Evolutionary conservation across 2,113 vertebrate genomes (phyloP), one percentile per base, ranked within the genome.

Genomic region (Lepisosteus osseus): DNA sequence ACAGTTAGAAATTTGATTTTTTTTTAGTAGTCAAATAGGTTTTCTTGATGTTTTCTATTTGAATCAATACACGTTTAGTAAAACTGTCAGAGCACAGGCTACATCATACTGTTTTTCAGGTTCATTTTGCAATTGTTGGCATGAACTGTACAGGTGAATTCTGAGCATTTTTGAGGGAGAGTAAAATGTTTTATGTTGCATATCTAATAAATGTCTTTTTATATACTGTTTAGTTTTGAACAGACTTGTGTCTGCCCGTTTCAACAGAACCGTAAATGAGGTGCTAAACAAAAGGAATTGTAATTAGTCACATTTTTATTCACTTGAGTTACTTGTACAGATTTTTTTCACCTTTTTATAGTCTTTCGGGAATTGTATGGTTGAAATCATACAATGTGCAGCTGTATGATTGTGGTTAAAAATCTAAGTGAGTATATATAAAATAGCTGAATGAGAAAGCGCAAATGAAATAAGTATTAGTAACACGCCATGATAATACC

Each of bases 211-310:
- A 71, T 80, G 82, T 82, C 71, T 83, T 80, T 80, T 82, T 85
- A 70, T 82, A 74, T 74, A 72, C 69, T 78, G 76, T 76, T 76
- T 68, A 72, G 77, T 73, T 78, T 79, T 75, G 45, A 68, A 76
- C 68, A 75, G 69, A 74, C 73, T 73, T 66, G 74, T 72, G 71
- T 74, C 65, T 73, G 72, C 80, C 79, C 78, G 75, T 65, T 57
- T 70, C 72, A 73, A 72, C 75, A 65, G 45, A 51, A 80, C 76
- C 71, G 69, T 70, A 72, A 74, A 71, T 63, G 44, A 74, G 75
- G 78, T 82, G 78, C 75, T 77, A 89, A 62, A 78, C 71, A 88
- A 86, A 90, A 81, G 82, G 81, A 29, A 85, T 82, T 85, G 77
- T 87, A 83, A 84, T 80, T 74, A 73, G 76, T 81, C 41, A 72